These are phyloP conservation scores for Tenodera sinensis DNA, from an alignment of 2,888 invertebrate species.

Conservation along the genomic window DNA sequence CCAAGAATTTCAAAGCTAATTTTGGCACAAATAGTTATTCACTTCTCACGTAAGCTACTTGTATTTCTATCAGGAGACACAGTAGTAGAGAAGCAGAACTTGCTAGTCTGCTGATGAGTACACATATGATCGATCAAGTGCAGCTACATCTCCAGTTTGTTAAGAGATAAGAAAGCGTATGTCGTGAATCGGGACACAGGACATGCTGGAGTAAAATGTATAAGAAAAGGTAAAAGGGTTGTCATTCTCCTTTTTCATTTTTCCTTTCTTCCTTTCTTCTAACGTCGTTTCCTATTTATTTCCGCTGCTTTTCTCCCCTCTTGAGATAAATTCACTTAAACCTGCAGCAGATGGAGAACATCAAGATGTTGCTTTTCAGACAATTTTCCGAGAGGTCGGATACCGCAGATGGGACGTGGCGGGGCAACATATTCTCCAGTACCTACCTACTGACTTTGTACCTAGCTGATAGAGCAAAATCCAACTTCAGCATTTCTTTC, in stretches of 20 bases:
- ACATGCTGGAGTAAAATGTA: background rate
- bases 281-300: background rate
- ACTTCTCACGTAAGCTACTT: too few species aligned
- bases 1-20: too few species aligned
- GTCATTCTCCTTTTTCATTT: background rate
- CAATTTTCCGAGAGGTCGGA: background rate
- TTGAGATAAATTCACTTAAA: background rate
- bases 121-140: background rate
- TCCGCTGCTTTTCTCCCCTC: background rate
- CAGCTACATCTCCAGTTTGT: background rate
- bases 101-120: too few species aligned
- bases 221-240: background rate
- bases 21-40: too few species aligned
- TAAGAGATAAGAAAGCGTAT: background rate
- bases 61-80: too few species aligned
- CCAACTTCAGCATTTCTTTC: background rate
- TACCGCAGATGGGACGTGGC: background rate
- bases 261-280: background rate
- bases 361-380: background rate
- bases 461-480: background rate
- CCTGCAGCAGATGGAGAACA: background rate
- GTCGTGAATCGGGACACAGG: background rate
- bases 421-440: background rate
- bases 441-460: background rate
- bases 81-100: too few species aligned